Conservation (phyloP, 2,113 vertebrate species). For the Microtus pennsylvanicus region DNA sequence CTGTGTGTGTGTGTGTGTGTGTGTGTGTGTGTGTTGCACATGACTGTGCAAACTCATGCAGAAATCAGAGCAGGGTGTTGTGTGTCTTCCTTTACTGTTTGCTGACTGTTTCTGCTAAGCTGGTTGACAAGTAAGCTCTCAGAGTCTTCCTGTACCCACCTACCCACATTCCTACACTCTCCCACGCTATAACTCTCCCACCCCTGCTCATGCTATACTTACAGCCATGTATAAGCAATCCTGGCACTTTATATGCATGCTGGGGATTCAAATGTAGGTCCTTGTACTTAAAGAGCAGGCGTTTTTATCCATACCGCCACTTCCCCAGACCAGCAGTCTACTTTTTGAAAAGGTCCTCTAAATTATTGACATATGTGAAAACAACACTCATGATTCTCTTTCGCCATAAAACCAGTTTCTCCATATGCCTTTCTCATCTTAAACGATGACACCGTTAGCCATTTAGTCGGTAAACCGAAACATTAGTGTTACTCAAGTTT, state of each 20-base stretch:
- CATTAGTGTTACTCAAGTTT: background rate
- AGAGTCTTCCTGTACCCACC: background rate
- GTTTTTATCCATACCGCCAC: background rate
- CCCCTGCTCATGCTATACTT: background rate
- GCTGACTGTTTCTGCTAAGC: no score
- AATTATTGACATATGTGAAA: conserved; percentile 24
- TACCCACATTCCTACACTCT: background rate
- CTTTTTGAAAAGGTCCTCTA: conserved; percentile 34
- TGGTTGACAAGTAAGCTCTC: background rate
- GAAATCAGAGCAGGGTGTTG: background rate
- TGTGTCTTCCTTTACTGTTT: background rate
- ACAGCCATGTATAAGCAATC: background rate
- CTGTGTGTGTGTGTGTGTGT: background rate
- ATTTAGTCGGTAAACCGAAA: conserved; percentile 39
- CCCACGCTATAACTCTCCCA: background rate
- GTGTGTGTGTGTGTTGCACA: background rate
- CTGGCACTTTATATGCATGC: background rate
- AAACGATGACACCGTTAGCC: background rate
- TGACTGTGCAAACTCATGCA: background rate
- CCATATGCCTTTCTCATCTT: conserved; percentile 19
- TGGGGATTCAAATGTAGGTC: background rate
- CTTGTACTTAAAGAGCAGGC: background rate
- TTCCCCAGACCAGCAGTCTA: background rate
- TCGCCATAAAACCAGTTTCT: conserved; percentile 35
- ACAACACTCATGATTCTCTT: background rate